Conservation (phyloP, 2,113 vertebrate genomes). For the Cynoglossus semilaevis region DNA sequence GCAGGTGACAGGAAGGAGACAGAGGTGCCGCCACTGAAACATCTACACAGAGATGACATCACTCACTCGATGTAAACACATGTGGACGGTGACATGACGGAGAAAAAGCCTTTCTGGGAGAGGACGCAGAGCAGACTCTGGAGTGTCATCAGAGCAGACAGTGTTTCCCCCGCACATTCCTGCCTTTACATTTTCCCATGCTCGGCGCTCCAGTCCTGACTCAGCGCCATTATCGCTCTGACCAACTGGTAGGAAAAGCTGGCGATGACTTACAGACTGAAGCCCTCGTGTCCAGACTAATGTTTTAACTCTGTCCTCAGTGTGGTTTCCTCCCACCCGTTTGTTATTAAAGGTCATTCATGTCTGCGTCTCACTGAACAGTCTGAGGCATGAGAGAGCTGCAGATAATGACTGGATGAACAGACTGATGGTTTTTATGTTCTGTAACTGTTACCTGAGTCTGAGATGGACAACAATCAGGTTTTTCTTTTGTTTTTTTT, state of each 20-base stretch:
- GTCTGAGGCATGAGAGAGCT: slow-evolving; percentile 34
- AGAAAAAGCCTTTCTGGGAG: slow-evolving; percentile 32
- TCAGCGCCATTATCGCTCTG: slow-evolving; percentile 63
- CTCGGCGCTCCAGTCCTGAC: slow-evolving; percentile 62
- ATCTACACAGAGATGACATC: slow-evolving; percentile 22
- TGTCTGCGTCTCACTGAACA: slow-evolving; percentile 26
- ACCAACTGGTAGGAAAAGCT: slow-evolving; percentile 60
- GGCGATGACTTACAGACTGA: slow-evolving; percentile 69
- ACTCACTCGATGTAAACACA: slow-evolving; percentile 50
- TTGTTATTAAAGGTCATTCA: slow-evolving; percentile 46
- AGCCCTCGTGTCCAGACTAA: slow-evolving; percentile 54
- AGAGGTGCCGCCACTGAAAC: background rate
- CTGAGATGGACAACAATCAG: too few relatives aligned
- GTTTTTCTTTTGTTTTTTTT: too few relatives aligned
- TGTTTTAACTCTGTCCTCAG: slow-evolving; percentile 59
- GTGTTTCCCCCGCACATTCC: slow-evolving; percentile 70
- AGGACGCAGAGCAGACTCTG: slow-evolving; percentile 64
- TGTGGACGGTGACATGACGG: slow-evolving; percentile 35
- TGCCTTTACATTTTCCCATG: slow-evolving; percentile 72
- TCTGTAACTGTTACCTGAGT: slow-evolving; percentile 6
- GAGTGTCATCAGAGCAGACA: slow-evolving; percentile 68
- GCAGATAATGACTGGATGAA: slow-evolving; percentile 14
- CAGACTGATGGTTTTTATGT: background rate
- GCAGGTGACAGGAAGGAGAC: background rate
- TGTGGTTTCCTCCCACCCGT: slow-evolving; percentile 69